Evolutionary conservation across 1,140 invertebrate species (phyloP), one percentile per base, ranked within the genome.

Genomic region (Asbolus verrucosus): DNA sequence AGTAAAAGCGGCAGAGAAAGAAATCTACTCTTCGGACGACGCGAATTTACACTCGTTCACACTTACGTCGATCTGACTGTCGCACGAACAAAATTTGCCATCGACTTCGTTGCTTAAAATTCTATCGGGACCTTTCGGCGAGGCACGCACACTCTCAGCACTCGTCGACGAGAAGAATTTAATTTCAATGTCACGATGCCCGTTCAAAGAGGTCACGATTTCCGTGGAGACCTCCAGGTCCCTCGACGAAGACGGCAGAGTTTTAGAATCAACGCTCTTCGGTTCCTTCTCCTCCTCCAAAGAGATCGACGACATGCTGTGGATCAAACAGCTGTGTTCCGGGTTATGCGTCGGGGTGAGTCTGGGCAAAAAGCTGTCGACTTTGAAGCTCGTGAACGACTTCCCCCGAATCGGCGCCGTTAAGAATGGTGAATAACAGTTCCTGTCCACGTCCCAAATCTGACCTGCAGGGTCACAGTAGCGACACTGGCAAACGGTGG

Each of bases 381-480:
- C 9, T 9, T 19, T n/a, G n/a, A n/a, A n/a, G n/a, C n/a, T n/a
- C n/a, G n/a, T n/a, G n/a, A n/a, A n/a, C n/a, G 19, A 19, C 21
- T 65, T 18, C 13, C 8, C 19, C 1, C 76, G n/a, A n/a, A n/a
- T 62, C 6, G 82, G 79, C 0, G 81, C 76, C 38, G 84, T 83
- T 24, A 84, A 67, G 60, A 82, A 85, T 2, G 84, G 82, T 6
- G 85, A 85, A 73, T 85, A 86, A 54, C 82, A 80, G 41, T 79
- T 81, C 79, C 82, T 82, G 36, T 90, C 87, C 1, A 89, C 85
- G 77, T 91, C 91, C 92, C 92, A 94, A 59, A 93, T 89, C 67
- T 90, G 87, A 36, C 89, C 88, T 13, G 88, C 84, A 0, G 92
- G 91, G 78, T 93, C 91, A 77, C 92, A 93, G 72, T 92, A 91